A percentile compares a stretch with the other conserved stretches of the same genome.
These are phyloP conservation scores for Amblyteles armatorius DNA, from an alignment of 2,888 invertebrate species.

Conservation along the genomic window DNA sequence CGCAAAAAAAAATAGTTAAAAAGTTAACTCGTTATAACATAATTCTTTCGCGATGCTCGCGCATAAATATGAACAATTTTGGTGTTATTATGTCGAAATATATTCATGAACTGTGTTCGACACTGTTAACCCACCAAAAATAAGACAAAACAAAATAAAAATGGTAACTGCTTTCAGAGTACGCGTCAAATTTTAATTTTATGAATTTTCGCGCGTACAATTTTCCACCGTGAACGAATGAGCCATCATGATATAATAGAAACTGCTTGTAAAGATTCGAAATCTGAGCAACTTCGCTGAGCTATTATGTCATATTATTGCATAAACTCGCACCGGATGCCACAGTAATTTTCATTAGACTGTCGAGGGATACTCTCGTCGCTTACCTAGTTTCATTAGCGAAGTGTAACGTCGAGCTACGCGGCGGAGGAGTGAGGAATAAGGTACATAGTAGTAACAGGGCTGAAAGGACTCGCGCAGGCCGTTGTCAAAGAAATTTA, in stretches of 20 bases:
- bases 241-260: not conserved
- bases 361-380: constrained; percentile 35
- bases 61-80: not conserved
- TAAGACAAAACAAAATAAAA: not conserved
- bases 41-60: not conserved
- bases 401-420: constrained; percentile 62
- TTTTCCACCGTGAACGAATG: not conserved
- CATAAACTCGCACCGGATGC: constrained; percentile 48
- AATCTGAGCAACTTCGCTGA: constrained; percentile 24
- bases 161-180: not conserved
- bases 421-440: constrained; percentile 27
- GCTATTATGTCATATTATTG: not conserved
- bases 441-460: constrained; percentile 6
- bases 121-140: not conserved
- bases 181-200: not conserved
- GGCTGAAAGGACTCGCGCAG: constrained; percentile 42
- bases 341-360: constrained; percentile 49
- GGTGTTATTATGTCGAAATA: not conserved
- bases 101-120: not conserved
- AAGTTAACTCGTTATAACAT: not conserved
- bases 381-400: constrained; percentile 67
- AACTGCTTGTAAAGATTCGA: not conserved
- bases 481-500: constrained; percentile 69
- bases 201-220: too few species aligned
- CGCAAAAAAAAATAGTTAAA: not conserved